phyloP scores from a whole-genome alignment of 2,888 invertebrate species.

The Julus scanicus region DNA sequence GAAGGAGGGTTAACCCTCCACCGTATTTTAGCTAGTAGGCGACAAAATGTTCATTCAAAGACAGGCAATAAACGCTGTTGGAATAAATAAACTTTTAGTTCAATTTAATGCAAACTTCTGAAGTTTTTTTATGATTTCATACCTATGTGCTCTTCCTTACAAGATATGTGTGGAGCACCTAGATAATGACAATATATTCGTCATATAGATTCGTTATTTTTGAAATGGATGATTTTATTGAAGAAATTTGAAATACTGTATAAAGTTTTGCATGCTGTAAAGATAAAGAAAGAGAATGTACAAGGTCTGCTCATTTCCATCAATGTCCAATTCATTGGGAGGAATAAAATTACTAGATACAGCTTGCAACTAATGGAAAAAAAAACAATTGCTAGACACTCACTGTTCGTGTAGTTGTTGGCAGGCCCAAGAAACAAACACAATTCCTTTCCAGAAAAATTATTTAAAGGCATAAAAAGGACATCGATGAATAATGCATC shows the following conservation, averaged over 20 bases:
- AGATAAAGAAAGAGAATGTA: too few relatives aligned
- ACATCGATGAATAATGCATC: constrained; percentile 4
- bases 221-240: too few relatives aligned
- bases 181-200: too few relatives aligned
- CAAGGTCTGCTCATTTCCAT: too few relatives aligned
- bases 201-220: too few relatives aligned
- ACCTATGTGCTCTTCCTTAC: neutral
- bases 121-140: neutral
- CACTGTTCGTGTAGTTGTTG: too few relatives aligned
- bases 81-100: constrained; percentile 20
- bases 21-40: constrained; percentile 27
- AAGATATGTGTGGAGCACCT: neutral
- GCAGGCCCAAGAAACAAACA: neutral
- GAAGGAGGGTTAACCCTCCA: neutral
- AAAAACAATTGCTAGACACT: too few relatives aligned
- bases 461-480: neutral
- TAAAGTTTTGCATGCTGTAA: too few relatives aligned
- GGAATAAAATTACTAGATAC: too few relatives aligned
- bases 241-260: too few relatives aligned
- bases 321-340: too few relatives aligned
- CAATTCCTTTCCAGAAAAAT: neutral
- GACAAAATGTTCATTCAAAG: constrained; percentile 31
- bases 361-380: too few relatives aligned
- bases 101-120: constrained; percentile 2
- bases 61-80: neutral